A percentile compares a stretch with the other conserved stretches of the same genome.
These are phyloP conservation scores for Halcyon leucocephala DNA, from an alignment of 2,797 vertebrate genomes.

Conservation along the genomic window DNA sequence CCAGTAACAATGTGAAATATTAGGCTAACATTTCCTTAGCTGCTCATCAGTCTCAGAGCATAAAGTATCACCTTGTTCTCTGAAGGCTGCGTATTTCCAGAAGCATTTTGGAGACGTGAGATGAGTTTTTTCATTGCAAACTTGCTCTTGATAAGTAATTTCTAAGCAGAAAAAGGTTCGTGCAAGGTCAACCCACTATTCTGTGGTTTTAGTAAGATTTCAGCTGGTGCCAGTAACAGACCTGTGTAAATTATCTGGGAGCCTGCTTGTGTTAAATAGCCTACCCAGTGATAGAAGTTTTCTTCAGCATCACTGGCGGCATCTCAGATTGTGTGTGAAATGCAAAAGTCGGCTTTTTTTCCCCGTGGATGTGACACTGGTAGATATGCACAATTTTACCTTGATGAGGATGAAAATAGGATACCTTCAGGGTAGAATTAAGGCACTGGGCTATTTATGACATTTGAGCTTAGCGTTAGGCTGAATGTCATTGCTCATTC, in stretches of 20 bases:
- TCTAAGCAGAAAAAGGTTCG: neutral
- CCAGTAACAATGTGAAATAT: neutral
- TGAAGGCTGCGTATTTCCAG: neutral
- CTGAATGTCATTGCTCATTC: neutral
- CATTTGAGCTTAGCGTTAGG: neutral
- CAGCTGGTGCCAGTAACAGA: neutral
- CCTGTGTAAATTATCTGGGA: neutral
- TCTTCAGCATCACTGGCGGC: neutral
- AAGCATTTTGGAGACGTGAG: neutral
- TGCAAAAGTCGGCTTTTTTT: neutral
- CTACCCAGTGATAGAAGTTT: neutral
- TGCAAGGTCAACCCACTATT: neutral
- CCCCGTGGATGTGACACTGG: neutral
- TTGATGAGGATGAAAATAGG: neutral
- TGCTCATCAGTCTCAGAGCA: neutral
- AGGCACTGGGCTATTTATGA: neutral
- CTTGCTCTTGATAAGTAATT: neutral
- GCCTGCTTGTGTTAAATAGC: neutral
- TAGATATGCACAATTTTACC: neutral
- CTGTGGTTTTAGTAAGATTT: neutral
- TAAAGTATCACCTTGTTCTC: neutral
- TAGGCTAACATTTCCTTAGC: neutral
- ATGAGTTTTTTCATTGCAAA: neutral
- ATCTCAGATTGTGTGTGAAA: neutral
- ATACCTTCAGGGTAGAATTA: neutral